These are phyloP conservation scores for Lagopus muta DNA, from an alignment of 2,113 vertebrate species.

Conservation along the genomic window DNA sequence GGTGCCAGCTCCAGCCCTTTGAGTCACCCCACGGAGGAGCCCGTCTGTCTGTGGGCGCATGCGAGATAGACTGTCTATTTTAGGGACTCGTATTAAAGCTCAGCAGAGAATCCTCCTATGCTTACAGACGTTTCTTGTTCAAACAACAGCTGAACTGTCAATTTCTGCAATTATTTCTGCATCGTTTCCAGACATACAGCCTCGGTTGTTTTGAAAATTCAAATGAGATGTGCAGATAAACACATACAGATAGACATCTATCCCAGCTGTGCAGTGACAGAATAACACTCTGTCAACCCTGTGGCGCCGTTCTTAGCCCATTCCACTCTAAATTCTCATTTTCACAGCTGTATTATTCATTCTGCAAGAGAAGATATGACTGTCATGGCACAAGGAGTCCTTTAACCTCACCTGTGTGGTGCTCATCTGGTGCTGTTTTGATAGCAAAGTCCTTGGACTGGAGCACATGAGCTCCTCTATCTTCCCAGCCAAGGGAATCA, in stretches of 20 bases:
- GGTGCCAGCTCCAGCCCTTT: neutral
- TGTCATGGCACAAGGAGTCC: neutral
- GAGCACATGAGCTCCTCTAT: neutral
- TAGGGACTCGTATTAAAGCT: neutral
- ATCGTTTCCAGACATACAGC: neutral
- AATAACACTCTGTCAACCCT: neutral
- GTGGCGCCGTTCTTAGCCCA: neutral
- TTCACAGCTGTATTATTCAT: neutral
- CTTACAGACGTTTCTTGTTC: neutral
- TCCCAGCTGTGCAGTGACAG: neutral
- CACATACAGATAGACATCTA: neutral
- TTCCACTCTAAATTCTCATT: neutral
- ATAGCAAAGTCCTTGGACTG: neutral
- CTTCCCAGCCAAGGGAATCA: neutral
- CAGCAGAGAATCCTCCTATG: slow-evolving; percentile 27
- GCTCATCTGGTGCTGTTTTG: neutral
- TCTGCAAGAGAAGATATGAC: neutral
- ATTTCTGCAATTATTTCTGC: neutral
- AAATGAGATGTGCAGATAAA: neutral
- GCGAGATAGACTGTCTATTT: slow-evolving; percentile 10
- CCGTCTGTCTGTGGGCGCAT: slow-evolving; percentile 11
- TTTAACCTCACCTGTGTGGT: neutral
- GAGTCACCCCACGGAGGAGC: neutral
- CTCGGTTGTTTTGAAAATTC: neutral
- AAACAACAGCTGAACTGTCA: neutral